A percentile compares a stretch with the other conserved stretches of the same genome.
Conservation (phyloP, 2,113 vertebrate species). For the Engraulis encrasicolus region DNA sequence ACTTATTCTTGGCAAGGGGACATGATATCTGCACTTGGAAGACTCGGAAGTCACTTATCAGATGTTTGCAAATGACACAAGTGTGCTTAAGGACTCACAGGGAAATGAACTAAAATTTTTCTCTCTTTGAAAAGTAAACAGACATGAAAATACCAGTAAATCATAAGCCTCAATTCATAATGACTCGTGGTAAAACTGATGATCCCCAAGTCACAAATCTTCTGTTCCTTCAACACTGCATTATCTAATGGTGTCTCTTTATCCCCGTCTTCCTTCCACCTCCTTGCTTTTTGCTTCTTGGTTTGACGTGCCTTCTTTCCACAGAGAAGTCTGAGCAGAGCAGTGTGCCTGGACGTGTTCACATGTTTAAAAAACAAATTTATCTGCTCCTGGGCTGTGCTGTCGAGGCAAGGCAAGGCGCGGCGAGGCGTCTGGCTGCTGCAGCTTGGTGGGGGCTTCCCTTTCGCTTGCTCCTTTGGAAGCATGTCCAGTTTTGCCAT, state of each 20-base stretch:
- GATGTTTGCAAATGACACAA: slow-evolving; percentile 32
- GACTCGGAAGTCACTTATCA: slow-evolving; percentile 18
- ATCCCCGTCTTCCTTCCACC: not conserved
- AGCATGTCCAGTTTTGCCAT: slow-evolving; percentile 90
- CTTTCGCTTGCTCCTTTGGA: slow-evolving; percentile 79
- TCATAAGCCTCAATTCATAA: not conserved
- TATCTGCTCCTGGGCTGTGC: slow-evolving; percentile 28
- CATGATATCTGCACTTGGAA: not conserved
- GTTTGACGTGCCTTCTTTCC: not conserved
- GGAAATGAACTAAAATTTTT: not conserved
- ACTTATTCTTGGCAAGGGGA: not conserved
- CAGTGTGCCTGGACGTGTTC: slow-evolving; percentile 8
- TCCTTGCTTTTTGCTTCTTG: not conserved
- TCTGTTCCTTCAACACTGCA: not conserved
- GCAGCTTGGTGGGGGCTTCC: slow-evolving; percentile 67
- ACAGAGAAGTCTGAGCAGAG: not conserved
- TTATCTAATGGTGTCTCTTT: not conserved
- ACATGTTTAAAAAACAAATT: slow-evolving; percentile 41
- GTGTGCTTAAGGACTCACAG: not conserved
- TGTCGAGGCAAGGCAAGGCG: no score
- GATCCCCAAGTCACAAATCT: not conserved
- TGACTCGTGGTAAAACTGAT: not conserved
- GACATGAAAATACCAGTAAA: not conserved
- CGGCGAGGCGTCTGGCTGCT: slow-evolving; percentile 31
- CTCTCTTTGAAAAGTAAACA: not conserved